phyloP scores from a whole-genome alignment of 2,113 vertebrate genomes.

The Marcusenius ussheri region DNA sequence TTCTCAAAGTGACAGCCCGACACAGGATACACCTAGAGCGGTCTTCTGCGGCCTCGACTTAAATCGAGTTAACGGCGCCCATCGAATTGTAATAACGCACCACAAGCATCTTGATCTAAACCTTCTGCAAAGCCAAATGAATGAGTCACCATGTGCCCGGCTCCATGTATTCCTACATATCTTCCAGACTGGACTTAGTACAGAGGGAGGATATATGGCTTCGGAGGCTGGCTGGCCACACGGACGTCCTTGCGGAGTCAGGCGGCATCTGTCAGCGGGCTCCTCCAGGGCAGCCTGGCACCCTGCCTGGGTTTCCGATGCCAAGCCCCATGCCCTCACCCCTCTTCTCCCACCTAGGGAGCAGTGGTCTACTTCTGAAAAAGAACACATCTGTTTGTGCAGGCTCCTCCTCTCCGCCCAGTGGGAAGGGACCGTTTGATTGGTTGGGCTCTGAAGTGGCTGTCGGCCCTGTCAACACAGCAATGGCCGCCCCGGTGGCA shows the following conservation, averaged over 20 bases:
- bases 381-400: constrained; percentile 29
- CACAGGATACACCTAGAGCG: constrained; percentile 35
- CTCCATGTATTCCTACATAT: constrained; percentile 19
- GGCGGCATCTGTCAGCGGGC: constrained; percentile 52
- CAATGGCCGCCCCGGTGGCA: too few species aligned
- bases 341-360: constrained; percentile 27
- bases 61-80: neutral
- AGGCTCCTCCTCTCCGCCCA: neutral
- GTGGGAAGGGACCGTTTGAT: neutral
- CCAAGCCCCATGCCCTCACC: constrained; percentile 40
- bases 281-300: constrained; percentile 45
- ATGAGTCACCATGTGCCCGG: neutral
- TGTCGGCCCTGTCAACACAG: neutral
- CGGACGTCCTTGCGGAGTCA: neutral
- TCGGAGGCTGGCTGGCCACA: constrained; percentile 23
- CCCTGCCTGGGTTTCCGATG: constrained; percentile 36
- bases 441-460: neutral
- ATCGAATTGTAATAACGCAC: neutral
- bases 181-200: constrained; percentile 32
- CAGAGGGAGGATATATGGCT: constrained; percentile 31
- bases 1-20: constrained; percentile 39
- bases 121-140: neutral
- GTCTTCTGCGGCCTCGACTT: constrained; percentile 39
- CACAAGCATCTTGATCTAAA: neutral
- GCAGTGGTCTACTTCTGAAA: constrained; percentile 36